phyloP scores from a whole-genome alignment of 2,888 invertebrate genomes.

The Parelbella ahira region DNA sequence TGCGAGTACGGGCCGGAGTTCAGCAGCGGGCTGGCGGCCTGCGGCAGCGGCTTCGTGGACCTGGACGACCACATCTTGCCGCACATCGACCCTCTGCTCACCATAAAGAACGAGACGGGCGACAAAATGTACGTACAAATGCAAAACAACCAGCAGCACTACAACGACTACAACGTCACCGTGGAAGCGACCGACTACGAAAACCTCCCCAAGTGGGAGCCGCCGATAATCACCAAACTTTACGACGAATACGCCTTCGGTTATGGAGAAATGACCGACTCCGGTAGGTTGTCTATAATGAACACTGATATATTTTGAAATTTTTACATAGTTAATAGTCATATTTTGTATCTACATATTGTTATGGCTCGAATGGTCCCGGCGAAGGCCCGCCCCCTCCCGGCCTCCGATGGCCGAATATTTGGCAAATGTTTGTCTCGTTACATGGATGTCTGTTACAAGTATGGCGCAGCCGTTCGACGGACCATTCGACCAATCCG shows the following conservation, averaged over 20 bases:
- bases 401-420: slow-evolving; percentile 1
- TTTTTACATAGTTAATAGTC: slow-evolving; percentile 32
- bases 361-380: slow-evolving; percentile 33
- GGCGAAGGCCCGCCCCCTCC: too few relatives aligned
- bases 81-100: slow-evolving; percentile 65
- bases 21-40: slow-evolving; percentile 30
- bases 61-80: slow-evolving; percentile 57
- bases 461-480: slow-evolving; percentile 7
- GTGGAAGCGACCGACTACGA: slow-evolving; percentile 13
- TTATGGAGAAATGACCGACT: slow-evolving; percentile 38
- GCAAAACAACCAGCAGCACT: too few relatives aligned
- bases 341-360: slow-evolving; percentile 34
- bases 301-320: slow-evolving; percentile 54
- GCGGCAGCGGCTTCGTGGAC: slow-evolving; percentile 38
- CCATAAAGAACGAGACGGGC: slow-evolving; percentile 34
- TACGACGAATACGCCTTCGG: slow-evolving; percentile 38
- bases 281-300: slow-evolving; percentile 41
- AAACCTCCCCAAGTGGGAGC: slow-evolving; percentile 43
- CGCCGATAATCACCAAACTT: slow-evolving; percentile 48
- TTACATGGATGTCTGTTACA: neutral
- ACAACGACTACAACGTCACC: slow-evolving; percentile 1
- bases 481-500: slow-evolving; percentile 29
- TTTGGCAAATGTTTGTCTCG: slow-evolving; percentile 22
- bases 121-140: slow-evolving; percentile 3
- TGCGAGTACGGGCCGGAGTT: slow-evolving; percentile 64